These are phyloP conservation scores for Bovichtus variegatus DNA, from an alignment of 2,797 vertebrate genomes.

Conservation along the genomic window DNA sequence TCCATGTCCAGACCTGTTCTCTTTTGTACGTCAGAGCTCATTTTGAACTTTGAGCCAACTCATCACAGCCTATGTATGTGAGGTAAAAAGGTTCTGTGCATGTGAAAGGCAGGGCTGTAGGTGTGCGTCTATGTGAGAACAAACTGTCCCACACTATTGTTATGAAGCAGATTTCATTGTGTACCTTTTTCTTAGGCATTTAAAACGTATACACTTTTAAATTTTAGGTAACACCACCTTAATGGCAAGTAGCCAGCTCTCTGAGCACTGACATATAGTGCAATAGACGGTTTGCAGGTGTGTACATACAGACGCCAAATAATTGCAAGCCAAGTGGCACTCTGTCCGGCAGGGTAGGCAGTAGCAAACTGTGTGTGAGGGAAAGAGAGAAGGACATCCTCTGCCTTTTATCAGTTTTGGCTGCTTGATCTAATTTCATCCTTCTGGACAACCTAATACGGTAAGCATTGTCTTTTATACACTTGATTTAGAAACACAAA, in stretches of 20 bases:
- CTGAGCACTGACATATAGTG: not conserved
- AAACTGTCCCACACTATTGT: constrained; percentile 17
- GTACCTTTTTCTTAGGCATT: not conserved
- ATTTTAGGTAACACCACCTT: constrained; percentile 6
- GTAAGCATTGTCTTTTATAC: constrained; percentile 16
- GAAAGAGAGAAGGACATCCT: constrained; percentile 53
- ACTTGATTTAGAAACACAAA: constrained; percentile 43
- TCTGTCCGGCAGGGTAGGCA: not conserved
- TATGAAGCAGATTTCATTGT: constrained; percentile 7
- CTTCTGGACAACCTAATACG: constrained; percentile 26
- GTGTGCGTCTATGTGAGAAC: constrained; percentile 22
- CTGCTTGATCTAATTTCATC: constrained; percentile 53
- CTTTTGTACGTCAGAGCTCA: constrained; percentile 52
- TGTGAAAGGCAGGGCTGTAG: constrained; percentile 36
- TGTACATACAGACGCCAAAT: constrained; percentile 14
- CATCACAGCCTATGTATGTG: constrained; percentile 32
- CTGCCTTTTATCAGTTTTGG: constrained; percentile 58
- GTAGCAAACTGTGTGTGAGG: constrained; percentile 9
- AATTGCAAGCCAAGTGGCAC: constrained; percentile 39
- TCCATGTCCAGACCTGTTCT: constrained; percentile 75
- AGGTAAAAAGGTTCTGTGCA: constrained; percentile 41
- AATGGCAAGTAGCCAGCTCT: constrained; percentile 3
- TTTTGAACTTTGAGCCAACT: constrained; percentile 79
- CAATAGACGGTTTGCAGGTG: constrained; percentile 37
- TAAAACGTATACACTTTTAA: not conserved